Base-by-base conservation (phyloP, 2,888 invertebrate species). In the Eudemis profundana region DNA sequence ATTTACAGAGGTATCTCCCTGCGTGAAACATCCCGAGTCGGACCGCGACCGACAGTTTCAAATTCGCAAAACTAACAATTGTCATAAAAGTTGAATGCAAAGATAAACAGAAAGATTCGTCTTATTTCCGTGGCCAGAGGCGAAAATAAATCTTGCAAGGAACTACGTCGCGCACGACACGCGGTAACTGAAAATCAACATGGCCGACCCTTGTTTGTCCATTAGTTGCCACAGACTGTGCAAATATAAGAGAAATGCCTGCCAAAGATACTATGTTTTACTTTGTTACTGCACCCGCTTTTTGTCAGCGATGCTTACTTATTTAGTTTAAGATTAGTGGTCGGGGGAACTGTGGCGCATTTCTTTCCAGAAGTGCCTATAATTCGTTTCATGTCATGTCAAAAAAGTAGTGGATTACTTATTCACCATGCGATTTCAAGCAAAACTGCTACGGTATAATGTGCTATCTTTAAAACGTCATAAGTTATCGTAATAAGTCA, bases 141-240 rank as follows among this genome's bases (percentile, higher is more conserved):
- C 81, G 73, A 79, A 88, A 87, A 89, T 87, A 87, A 89, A 89
- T 88, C 87, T 86, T 79, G 81, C 78, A 84, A 87, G 87, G 85
- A 84, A 87, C 86, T 77, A 73, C 72, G 78, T 75, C 76, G 79
- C 78, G 73, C 70, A 74, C n/a, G n/a, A n/a, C 79, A 77, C 78
- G 81, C 73, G 82, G 85, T 88, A 88, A 89, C 89, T 88, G 81
- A 89, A 89, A 89, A 89, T 86, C 90, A 89, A 89, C 89, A 89
- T 82, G 79, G 85, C 79, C 70, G 70, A 85, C 87, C 89, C 85
- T 84, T 91, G 90, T 90, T 90, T 90, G 90, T 88, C 90, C 90
- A 90, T 90, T 91, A 91, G 89, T 83, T 81, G 79, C 87, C 83
- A 81, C 85, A 82, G 83, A 84, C 87, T 82, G 81, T 77, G 79